Base-by-base conservation (phyloP, 2,888 invertebrate genomes). In the Hirtodrosophila confusa region DNA sequence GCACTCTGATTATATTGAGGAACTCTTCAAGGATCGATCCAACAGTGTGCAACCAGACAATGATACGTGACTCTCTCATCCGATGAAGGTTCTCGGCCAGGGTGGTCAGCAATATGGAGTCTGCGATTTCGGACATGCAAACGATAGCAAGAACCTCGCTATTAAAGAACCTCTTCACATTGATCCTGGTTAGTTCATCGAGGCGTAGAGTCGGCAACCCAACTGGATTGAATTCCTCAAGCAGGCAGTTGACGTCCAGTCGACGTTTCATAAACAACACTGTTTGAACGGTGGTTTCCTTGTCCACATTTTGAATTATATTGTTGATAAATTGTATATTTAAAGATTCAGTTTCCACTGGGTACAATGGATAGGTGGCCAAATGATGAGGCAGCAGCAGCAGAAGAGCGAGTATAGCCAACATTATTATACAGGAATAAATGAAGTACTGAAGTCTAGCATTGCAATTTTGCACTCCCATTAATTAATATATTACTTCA, bases 11-110 rank as follows among this genome's bases (percentile, higher is more conserved):
- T 0, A 11, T 1, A 0, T 11, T 0, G 0, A 67, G 12, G 0
- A 11, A 11, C 0, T 36, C 0, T 8, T 10, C 2, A 0, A n/a
- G 6, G 4, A 24, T 17, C 0, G 23, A 0, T 2, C 11, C 8
- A 4, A 2, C 0, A 7, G 0, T 24, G 0, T 44, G 11, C 10
- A 69, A 2, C 66, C 57, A 63, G n/a, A 77, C 10, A 7, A 75
- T 33, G 4, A 67, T 35, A 0, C 58, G 53, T 1, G 36, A 8
- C 4, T 49, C 47, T 2, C 76, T 37, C 53, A 67, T 62, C 9
- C 49, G 12, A 11, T 68, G 24, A 3, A 50, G 11, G 10, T 43
- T 10, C 5, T 7, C 1, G 0, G 70, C 67, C 50, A 76, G 4
- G 0, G 5, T 6, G 3, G 44, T 29, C 0, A 77, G 23, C 1